phyloP scores from a whole-genome alignment of 2,113 vertebrate species.

The Motacilla alba region DNA sequence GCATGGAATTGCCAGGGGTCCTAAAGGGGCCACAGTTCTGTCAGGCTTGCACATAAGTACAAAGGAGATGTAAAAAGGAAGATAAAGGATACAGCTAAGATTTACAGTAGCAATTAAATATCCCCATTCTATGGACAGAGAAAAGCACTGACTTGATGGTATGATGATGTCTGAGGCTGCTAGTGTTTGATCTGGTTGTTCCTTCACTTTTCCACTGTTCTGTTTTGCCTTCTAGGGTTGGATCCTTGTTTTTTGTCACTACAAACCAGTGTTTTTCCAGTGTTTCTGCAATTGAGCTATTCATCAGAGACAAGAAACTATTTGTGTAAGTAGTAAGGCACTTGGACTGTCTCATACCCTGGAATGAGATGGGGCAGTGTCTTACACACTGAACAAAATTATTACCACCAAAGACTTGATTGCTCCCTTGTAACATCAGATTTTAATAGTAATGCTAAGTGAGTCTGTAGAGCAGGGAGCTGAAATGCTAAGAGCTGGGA shows the following conservation, averaged over 20 bases:
- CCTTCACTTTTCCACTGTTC: background rate
- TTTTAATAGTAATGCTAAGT: background rate
- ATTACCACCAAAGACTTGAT: background rate
- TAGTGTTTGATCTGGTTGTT: background rate
- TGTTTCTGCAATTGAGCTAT: slow-evolving; percentile 66
- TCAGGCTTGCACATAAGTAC: background rate
- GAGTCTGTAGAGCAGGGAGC: background rate
- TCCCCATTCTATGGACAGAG: background rate
- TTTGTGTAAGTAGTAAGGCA: slow-evolving; percentile 63
- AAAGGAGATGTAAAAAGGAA: background rate
- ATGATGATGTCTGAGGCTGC: background rate
- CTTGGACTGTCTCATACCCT: background rate
- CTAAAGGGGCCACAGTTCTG: background rate
- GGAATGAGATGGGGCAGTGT: background rate
- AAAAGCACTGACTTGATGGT: background rate
- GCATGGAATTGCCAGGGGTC: background rate
- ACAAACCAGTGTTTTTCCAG: slow-evolving; percentile 71
- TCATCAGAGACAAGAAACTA: slow-evolving; percentile 69
- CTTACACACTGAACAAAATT: background rate
- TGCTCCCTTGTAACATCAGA: background rate
- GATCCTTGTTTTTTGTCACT: slow-evolving; percentile 70
- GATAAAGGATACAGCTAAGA: background rate
- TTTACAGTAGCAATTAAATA: background rate
- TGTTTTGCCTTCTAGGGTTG: slow-evolving; percentile 49
- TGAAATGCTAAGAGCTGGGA: background rate